phyloP scores from a whole-genome alignment of 2,888 invertebrate genomes.

The Rotaria macrura region DNA sequence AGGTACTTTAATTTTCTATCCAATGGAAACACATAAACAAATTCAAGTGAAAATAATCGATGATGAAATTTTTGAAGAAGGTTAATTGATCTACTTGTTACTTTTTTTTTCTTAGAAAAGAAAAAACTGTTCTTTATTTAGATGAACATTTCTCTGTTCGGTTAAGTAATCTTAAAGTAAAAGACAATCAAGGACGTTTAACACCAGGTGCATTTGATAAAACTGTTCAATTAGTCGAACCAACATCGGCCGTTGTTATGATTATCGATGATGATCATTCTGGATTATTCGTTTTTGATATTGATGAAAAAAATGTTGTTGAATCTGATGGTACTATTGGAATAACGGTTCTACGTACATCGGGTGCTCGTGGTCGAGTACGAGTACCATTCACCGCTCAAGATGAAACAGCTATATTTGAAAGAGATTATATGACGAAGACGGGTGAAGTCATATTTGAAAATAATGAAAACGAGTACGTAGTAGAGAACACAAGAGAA shows the following conservation, averaged over 20 bases:
- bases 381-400: constrained; percentile 70
- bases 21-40: constrained; percentile 61
- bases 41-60: constrained; percentile 87
- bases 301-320: constrained; percentile 62
- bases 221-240: constrained; percentile 66
- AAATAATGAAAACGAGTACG: constrained; percentile 97
- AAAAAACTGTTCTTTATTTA: neutral
- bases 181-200: constrained; percentile 36
- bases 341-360: constrained; percentile 61
- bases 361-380: constrained; percentile 85
- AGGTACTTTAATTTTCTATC: constrained; percentile 73
- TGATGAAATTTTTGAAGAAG: constrained; percentile 92
- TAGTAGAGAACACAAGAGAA: constrained; percentile 41
- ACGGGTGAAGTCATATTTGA: constrained; percentile 78
- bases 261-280: constrained; percentile 98
- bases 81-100: neutral
- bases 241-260: constrained; percentile 86
- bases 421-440: constrained; percentile 72
- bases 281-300: constrained; percentile 83
- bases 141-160: constrained; percentile 97
- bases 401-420: constrained; percentile 77
- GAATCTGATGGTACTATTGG: constrained; percentile 81
- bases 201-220: constrained; percentile 36
- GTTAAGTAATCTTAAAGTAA: constrained; percentile 51
- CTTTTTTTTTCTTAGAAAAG: neutral